Evolutionary conservation across 2,797 vertebrate species (phyloP).

Genomic region (Silurus lanzhouensis): DNA sequence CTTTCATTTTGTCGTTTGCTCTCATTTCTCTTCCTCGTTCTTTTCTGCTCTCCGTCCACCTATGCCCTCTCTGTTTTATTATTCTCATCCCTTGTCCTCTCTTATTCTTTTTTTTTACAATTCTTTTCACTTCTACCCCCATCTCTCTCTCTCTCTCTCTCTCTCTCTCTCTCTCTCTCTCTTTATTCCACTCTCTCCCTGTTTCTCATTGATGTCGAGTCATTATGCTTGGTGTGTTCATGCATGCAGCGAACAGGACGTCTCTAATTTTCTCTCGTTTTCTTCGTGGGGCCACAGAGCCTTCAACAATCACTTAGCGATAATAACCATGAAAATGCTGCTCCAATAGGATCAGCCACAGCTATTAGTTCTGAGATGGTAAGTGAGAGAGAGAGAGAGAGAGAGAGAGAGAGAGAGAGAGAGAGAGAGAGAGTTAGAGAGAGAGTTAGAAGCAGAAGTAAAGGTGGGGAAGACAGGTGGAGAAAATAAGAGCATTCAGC

Average conservation of each 20-base stretch:
- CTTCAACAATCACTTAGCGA: conserved; percentile 53
- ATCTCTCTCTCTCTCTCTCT: not conserved
- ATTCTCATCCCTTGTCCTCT: not conserved
- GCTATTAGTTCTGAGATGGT: conserved; percentile 38
- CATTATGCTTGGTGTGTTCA: conserved; percentile 37
- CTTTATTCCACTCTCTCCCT: not conserved
- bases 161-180: not conserved
- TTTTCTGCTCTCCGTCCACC: not conserved
- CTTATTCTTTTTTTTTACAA: not conserved
- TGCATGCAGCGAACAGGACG: conserved; percentile 34
- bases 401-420: conserved; percentile 28
- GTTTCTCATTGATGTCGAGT: conserved; percentile 10
- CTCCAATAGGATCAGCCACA: conserved; percentile 32
- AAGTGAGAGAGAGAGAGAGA: conserved; percentile 14
- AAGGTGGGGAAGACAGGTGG: conserved; percentile 16
- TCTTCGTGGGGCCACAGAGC: conserved; percentile 46
- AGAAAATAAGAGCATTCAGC: conserved; percentile 42
- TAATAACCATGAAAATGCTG: conserved; percentile 52
- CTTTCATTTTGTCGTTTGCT: not conserved
- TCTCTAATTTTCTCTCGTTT: conserved; percentile 52
- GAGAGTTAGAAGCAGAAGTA: conserved; percentile 18
- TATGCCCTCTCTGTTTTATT: not conserved
- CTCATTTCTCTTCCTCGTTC: not conserved
- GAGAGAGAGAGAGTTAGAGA: conserved; percentile 18
- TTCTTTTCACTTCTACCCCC: too few species aligned